These are phyloP conservation scores for Holothuria scabra DNA, from an alignment of 53 echinoderm and acorn worm genomes.

Conservation along the genomic window DNA sequence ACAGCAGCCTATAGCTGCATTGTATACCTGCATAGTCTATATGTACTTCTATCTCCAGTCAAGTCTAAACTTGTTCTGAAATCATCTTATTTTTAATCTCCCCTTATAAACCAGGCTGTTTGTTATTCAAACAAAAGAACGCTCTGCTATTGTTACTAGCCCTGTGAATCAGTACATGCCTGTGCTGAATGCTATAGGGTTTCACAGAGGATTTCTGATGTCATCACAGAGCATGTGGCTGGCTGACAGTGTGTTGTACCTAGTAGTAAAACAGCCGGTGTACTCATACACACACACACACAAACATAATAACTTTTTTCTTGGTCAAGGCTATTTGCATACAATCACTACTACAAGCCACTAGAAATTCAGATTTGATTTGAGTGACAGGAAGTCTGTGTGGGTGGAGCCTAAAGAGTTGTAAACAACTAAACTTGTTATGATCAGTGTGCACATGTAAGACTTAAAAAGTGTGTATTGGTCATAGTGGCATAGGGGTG, in stretches of 20 bases:
- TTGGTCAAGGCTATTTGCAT: constrained; percentile 28
- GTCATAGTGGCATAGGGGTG: too few relatives aligned
- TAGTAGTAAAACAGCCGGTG: constrained; percentile 13
- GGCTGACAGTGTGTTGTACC: too few relatives aligned
- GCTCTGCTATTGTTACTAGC: constrained; percentile 21
- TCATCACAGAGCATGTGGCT: constrained; percentile 14
- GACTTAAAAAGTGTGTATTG: too few relatives aligned
- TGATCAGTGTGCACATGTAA: too few relatives aligned
- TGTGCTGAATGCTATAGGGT: too few relatives aligned
- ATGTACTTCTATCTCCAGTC: neutral
- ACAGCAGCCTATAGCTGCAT: neutral
- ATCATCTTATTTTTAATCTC: constrained; percentile 18
- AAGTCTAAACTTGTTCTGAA: constrained; percentile 45
- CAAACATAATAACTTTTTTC: neutral
- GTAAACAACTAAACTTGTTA: neutral
- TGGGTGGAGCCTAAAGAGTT: constrained; percentile 24
- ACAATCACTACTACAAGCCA: constrained; percentile 34
- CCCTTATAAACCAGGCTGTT: constrained; percentile 6
- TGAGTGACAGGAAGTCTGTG: constrained; percentile 10
- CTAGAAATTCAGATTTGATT: neutral
- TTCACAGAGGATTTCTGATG: constrained; percentile 6
- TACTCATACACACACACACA: too few relatives aligned
- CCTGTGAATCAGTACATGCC: constrained; percentile 23
- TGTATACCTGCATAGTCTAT: neutral
- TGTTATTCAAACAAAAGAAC: constrained; percentile 29